These are phyloP conservation scores for Synanthedon myopaeformis DNA, from an alignment of 2,888 invertebrate genomes.

Conservation along the genomic window DNA sequence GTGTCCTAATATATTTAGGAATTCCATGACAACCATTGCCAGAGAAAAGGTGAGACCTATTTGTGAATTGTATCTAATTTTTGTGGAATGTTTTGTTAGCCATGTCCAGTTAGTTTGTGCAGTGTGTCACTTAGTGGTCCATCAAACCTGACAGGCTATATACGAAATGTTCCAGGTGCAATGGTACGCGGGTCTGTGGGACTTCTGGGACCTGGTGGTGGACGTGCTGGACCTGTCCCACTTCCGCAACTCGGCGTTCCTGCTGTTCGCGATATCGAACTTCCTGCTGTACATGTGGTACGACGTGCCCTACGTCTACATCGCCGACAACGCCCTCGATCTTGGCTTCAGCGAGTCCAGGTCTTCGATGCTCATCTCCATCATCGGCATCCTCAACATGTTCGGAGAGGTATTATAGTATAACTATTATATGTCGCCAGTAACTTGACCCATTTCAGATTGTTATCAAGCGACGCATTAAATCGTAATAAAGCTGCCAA, in stretches of 20 bases:
- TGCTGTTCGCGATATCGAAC: conserved; percentile 87
- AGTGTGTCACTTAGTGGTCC: no score
- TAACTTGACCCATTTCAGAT: no score
- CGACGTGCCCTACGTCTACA: conserved; percentile 93
- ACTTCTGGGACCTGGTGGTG: conserved; percentile 80
- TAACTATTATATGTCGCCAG: no score
- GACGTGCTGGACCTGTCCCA: conserved; percentile 87
- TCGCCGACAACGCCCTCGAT: conserved; percentile 82
- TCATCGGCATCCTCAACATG: conserved; percentile 90
- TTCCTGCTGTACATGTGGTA: conserved; percentile 93
- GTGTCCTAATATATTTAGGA: conserved; percentile 90
- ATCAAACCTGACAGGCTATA: no score
- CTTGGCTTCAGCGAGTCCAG: conserved; percentile 79
- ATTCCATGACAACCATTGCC: conserved; percentile 88
- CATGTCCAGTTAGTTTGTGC: neutral
- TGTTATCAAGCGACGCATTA: no score
- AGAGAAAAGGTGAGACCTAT: conserved; percentile 72
- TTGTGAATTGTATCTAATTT: neutral
- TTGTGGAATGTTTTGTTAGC: no score
- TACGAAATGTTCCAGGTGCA: conserved; percentile 51
- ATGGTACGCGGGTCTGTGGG: conserved; percentile 81
- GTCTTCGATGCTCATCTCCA: conserved; percentile 84
- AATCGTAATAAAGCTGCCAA: no score
- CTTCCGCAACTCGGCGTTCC: conserved; percentile 79
- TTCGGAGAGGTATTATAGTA: conserved; percentile 75